Percentiles rank a stretch among this genome's conserved stretches.
These are phyloP conservation scores for Drosophila melanocephala DNA, from an alignment of 2,888 invertebrate genomes.

Conservation along the genomic window DNA sequence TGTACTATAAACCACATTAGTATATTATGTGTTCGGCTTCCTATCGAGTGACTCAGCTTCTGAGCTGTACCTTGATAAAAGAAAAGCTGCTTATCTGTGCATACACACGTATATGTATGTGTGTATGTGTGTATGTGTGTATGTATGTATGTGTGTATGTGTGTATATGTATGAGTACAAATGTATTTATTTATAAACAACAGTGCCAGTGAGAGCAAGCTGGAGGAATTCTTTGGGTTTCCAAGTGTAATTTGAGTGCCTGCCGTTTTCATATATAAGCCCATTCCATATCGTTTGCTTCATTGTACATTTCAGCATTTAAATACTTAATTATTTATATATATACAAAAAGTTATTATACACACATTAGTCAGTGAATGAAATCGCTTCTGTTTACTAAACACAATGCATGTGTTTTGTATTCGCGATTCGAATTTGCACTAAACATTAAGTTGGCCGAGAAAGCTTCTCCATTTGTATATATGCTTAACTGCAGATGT, in stretches of 20 bases:
- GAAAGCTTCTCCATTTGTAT: background rate
- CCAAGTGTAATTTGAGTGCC: conserved; percentile 3
- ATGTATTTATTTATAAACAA: background rate
- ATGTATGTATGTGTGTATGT: too few species aligned
- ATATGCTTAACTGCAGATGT: background rate
- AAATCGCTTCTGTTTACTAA: background rate
- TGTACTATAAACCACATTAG: background rate
- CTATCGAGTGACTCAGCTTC: conserved; percentile 7
- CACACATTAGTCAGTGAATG: background rate
- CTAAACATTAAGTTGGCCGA: background rate
- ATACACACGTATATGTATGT: background rate
- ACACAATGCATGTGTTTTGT: background rate
- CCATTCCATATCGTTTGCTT: background rate
- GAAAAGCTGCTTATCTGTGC: conserved; percentile 18
- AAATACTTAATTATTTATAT: background rate
- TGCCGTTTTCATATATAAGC: background rate
- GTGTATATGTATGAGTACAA: background rate
- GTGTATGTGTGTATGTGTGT: background rate
- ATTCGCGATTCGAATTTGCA: background rate
- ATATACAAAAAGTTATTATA: background rate
- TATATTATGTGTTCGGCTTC: background rate
- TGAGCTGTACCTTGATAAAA: conserved; percentile 27
- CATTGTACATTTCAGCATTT: background rate
- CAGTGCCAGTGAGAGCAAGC: background rate
- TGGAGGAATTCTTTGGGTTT: background rate